Base-by-base conservation (phyloP, 2,797 vertebrate genomes). In the Coluber constrictor region DNA sequence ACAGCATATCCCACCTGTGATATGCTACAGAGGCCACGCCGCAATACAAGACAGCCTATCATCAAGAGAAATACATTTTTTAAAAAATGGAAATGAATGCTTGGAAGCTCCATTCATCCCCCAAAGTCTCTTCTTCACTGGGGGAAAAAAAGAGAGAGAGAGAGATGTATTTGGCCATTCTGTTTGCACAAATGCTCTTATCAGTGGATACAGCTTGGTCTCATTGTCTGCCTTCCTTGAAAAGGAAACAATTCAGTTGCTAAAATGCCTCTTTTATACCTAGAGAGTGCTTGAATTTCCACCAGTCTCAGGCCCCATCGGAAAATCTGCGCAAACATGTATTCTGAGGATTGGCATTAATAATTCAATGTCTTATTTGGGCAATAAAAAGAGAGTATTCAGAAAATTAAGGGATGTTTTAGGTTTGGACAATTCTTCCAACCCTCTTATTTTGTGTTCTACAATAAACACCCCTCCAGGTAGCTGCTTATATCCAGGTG, bases 271-370 rank as follows among this genome's bases (percentile, higher is more conserved):
- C 86, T 86, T n/a, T 11, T 92, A 9, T 51, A 95, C 54, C 93
- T 86, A 1, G 47, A 4, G 90, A 63, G 90, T 70, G 93, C 29
- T 93, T 88, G 93, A 95, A 95, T 91, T 51, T 43, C 32, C 61
- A 43, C 86, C 16, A 94, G 93, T 54, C 88, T 90, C 79, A 91
- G 86, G 27, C 29, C 87, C 92, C 91, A 55, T 88, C 91, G 90
- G 61, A 74, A 96, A 96, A 96, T 63, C 86, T 93, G 90, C 8
- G 61, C 37, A 92, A 59, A 57, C 91, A 93, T 56, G 94, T 96
- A 56, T 89, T 92, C 94, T 57, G 93, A 12, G 2, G 43, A 93
- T 23, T 25, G 47, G 25, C 32, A 90, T 89, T 90, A 97, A 95
- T 86, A 96, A 93, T 51, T 92, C 90, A 93, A 79, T 51, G 91